Evolutionary conservation across 2,797 vertebrate species (phyloP).

Genomic region (Ceyx erithaca): DNA sequence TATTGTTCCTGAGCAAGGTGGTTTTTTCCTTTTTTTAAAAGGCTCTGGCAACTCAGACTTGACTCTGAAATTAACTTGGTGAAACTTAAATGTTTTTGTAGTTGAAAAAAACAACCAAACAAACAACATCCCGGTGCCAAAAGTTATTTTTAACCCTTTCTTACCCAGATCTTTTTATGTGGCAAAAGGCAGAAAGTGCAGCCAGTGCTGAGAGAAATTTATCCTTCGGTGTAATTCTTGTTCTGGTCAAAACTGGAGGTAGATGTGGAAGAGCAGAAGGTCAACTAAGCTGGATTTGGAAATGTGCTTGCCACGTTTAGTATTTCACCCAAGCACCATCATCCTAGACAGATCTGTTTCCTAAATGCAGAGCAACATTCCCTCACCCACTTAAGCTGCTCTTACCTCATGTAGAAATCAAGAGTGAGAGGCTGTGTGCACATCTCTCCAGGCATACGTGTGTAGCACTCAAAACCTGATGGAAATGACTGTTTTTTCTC

Average conservation of each 20-base stretch:
- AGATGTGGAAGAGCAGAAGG: neutral
- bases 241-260: neutral
- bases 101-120: neutral
- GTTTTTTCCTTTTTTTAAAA: neutral
- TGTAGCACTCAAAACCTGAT: neutral
- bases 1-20: neutral
- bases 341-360: slow-evolving; percentile 5
- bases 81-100: neutral
- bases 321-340: slow-evolving; percentile 2
- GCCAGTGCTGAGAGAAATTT: neutral
- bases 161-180: neutral
- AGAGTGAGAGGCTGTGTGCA: neutral
- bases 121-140: neutral
- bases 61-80: neutral
- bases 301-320: neutral
- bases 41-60: neutral
- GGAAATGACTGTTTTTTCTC: neutral
- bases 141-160: slow-evolving; percentile 13
- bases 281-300: slow-evolving; percentile 1
- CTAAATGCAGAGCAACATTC: slow-evolving; percentile 28
- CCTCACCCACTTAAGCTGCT: slow-evolving; percentile 17
- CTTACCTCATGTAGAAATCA: slow-evolving; percentile 30
- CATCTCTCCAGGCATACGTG: slow-evolving; percentile 4
- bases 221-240: neutral
- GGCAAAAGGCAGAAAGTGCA: neutral